Evolutionary conservation across 2,113 vertebrate species (phyloP), one percentile per base, ranked within the genome.

Genomic region (Otolemur garnettii): DNA sequence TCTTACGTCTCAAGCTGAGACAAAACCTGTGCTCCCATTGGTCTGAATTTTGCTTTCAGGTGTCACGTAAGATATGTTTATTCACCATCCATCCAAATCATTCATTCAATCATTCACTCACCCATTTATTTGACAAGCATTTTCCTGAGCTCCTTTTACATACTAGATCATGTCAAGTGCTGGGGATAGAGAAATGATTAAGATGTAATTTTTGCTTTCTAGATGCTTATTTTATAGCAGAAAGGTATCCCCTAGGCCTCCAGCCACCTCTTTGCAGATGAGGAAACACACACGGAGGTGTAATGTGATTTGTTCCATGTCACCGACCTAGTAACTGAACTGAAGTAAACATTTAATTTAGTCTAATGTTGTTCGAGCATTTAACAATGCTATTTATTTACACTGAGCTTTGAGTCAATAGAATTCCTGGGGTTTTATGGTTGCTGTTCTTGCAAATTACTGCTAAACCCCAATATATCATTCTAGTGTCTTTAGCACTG

Each of bases 301-400:
- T 60, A 21, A 42, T 21, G 14, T 30, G 77, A 87, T 55, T 88
- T 90, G 38, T 28, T 30, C 35, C 53, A 64, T 69, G 35, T 79
- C 42, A 42, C 30, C 26, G 17, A 59, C 74, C 30, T 57, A 59
- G 24, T n/a, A 62, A 90, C 5, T 53, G 64, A 62, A n/a, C n/a
- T 68, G 38, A 42, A 74, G 28, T 12, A 38, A 13, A 62, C 53
- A 79, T 79, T 71, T 80, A 59, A 72, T 82, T 85, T 91, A 71
- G 59, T 50, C 26, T 42, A 66, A 83, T 7, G 28, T 22, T 21
- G 1, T 4, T 18, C 45, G 45, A 13, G 5, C 14, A 55, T 87
- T 87, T 79, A 90, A 59, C 68, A 83, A 71, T 74, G 50, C 12
- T n/a, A n/a, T 45, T 95, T 57, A n/a, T 42, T 89, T 22, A 64